Conservation (phyloP, 2,797 vertebrate genomes). For the Yasuhikotakia modesta region DNA sequence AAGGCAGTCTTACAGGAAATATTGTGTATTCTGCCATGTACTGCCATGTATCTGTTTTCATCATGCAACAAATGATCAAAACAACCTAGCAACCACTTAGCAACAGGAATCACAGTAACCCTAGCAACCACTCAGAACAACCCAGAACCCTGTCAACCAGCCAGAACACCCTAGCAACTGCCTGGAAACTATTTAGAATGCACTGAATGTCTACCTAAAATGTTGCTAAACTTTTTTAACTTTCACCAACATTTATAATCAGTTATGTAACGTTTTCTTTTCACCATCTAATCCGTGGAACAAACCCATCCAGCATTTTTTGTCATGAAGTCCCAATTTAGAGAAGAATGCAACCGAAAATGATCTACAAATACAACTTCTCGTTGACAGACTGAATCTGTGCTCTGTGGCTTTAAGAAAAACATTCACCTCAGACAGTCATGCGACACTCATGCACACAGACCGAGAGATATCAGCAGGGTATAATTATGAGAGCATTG, state of each 20-base stretch:
- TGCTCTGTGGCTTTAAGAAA: constrained; percentile 14
- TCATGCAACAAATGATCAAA: not conserved
- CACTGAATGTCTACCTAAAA: not conserved
- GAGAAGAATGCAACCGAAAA: not conserved
- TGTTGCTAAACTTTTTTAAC: too few relatives aligned
- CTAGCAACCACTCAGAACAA: not conserved
- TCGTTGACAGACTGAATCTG: not conserved
- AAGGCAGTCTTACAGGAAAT: not conserved
- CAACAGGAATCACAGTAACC: not conserved
- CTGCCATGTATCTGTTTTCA: not conserved
- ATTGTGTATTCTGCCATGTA: not conserved
- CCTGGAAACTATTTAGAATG: not conserved
- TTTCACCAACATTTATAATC: not conserved
- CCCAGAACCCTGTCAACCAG: not conserved
- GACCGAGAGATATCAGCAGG: constrained; percentile 27
- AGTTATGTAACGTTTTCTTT: too few relatives aligned
- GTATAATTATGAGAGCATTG: constrained; percentile 47
- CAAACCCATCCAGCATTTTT: not conserved
- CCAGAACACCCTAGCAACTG: not conserved
- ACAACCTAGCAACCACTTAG: too few relatives aligned
- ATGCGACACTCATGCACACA: constrained; percentile 30
- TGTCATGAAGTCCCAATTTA: not conserved
- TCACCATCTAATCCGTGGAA: not conserved
- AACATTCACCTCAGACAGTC: constrained; percentile 35
- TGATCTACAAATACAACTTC: constrained; percentile 16